A percentile compares a stretch with the other conserved stretches of the same genome.
Evolutionary conservation across 2,797 vertebrate species (phyloP).

Genomic region (Zenarchopterus dispar): DNA sequence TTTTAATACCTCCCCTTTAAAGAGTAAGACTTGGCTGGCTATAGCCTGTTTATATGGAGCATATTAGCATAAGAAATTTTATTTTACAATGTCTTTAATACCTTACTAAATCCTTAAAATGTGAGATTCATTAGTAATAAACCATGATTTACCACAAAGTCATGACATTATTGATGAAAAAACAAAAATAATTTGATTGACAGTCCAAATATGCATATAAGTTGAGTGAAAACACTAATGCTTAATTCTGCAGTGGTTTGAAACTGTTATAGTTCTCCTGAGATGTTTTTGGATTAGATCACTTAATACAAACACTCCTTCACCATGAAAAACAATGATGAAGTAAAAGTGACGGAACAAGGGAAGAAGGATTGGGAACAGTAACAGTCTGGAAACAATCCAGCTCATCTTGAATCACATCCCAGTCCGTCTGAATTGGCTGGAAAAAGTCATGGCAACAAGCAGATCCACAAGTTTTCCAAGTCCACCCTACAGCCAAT

Average conservation of each 20-base stretch:
- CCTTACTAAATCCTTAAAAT: no score
- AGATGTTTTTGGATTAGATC: conserved; percentile 15
- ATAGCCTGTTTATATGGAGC: no score
- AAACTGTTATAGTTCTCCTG: background rate
- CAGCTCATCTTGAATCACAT: conserved; percentile 41
- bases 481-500: conserved; percentile 33
- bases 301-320: conserved; percentile 13
- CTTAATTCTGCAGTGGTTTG: conserved; percentile 2
- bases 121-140: no score
- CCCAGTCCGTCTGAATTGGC: conserved; percentile 43
- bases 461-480: conserved; percentile 40
- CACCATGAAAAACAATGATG: conserved; percentile 23
- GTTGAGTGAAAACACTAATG: background rate
- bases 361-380: conserved; percentile 19
- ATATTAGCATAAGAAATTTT: no score
- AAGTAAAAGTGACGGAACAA: background rate
- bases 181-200: no score
- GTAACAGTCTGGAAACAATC: conserved; percentile 44
- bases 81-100: no score
- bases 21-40: no score
- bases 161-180: no score
- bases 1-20: no score
- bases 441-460: conserved; percentile 50
- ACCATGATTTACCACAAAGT: no score
- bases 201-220: no score